phyloP scores from a whole-genome alignment of 2,797 vertebrate species.

The Gymnopithys bicolor region DNA sequence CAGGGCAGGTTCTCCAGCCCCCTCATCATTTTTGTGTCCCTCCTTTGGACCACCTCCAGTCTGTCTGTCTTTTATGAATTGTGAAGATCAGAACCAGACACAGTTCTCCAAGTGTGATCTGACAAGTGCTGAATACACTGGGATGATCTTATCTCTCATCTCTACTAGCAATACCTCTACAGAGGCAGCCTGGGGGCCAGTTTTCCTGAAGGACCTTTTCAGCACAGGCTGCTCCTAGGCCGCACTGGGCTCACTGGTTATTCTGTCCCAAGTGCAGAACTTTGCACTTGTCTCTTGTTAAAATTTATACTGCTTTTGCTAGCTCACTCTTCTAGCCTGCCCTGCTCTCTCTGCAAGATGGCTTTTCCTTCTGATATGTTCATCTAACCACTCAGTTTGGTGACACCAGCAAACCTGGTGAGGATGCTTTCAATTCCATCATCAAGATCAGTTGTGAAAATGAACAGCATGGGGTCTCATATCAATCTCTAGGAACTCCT shows the following conservation, averaged over 20 bases:
- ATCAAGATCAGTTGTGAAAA: neutral
- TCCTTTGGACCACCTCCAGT: neutral
- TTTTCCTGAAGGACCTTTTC: neutral
- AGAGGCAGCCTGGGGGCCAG: neutral
- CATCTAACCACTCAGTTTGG: neutral
- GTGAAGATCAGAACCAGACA: neutral
- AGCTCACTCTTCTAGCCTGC: neutral
- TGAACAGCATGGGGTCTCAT: neutral
- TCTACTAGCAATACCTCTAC: neutral
- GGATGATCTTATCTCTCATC: neutral
- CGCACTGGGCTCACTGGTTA: neutral
- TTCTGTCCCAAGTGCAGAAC: neutral
- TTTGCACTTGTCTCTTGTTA: neutral
- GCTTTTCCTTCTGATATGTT: neutral
- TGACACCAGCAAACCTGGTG: neutral
- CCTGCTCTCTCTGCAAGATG: neutral
- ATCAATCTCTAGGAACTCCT: accelerated
- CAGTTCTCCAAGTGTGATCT: neutral
- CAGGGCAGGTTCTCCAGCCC: neutral
- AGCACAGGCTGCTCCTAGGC: neutral
- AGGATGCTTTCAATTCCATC: neutral
- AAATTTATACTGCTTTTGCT: neutral
- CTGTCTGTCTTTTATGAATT: neutral
- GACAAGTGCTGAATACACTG: neutral
- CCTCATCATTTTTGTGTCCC: neutral